Evolutionary conservation across 2,113 vertebrate species (phyloP), one percentile per base, ranked within the genome.

Genomic region (Nansenia antarctica): DNA sequence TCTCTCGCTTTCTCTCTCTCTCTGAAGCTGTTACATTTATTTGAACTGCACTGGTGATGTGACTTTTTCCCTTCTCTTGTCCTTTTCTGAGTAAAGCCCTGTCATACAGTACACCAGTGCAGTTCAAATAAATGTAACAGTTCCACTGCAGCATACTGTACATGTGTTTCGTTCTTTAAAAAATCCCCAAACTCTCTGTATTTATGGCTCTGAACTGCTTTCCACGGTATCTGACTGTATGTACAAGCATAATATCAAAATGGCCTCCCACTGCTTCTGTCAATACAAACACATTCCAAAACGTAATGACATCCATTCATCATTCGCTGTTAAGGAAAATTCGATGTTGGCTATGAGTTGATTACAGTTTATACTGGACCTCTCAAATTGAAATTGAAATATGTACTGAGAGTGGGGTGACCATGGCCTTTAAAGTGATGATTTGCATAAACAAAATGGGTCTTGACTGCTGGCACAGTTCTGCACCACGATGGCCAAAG

Each of bases 361-460:
- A 74, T 63, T 53, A n/a, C 72, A 18, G 54, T 57, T 27, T 6
- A 30, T 12, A 15, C 24, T 58, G 29, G 15, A 29, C 29, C 29
- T 27, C 35, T 63, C 42, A 74, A 57, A 29, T 77, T 42, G 20
- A 37, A 31, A 70, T 53, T 80, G 55, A 83, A 73, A 9, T 67
- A 73, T 75, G 68, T 72, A 63, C 42, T 26, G 2, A 1, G 9
- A 35, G 31, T 37, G 3, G 15, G 47, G 37, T 6, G 49, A 9
- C 42, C 49, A 49, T 29, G 58, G 73, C 42, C 75, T 65, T 68
- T 77, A 60, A 77, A 72, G 79, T 47, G 67, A 72, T 79, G 80
- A 80, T 85, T 78, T 75, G 54, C 30, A 45, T 75, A 83, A 86
- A 85, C 76, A 82, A 85, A n/a, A 86, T 76, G 73, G 47, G 74